Percentiles rank a stretch among this genome's conserved stretches.
These are phyloP conservation scores for Blera fallax DNA, from an alignment of 2,888 invertebrate genomes.

Conservation along the genomic window DNA sequence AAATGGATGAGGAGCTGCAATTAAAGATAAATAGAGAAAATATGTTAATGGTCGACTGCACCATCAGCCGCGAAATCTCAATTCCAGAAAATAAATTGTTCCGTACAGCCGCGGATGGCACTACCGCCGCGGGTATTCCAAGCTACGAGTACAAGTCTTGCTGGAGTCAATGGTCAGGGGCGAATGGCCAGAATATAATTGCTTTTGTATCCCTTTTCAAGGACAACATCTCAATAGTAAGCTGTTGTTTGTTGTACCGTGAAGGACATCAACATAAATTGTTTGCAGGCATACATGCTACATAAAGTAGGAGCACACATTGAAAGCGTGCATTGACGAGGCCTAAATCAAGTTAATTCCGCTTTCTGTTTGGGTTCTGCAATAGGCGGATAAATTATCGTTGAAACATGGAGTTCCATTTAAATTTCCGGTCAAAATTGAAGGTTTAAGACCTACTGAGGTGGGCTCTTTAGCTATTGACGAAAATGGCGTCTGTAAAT, in stretches of 20 bases:
- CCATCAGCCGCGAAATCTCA: conserved; percentile 50
- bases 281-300: neutral
- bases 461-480: neutral
- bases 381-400: neutral
- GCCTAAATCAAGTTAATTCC: neutral
- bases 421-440: neutral
- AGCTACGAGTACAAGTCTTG: no score
- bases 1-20: conserved; percentile 14
- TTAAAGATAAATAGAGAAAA: conserved; percentile 55
- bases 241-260: conserved; percentile 4
- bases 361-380: neutral
- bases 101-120: neutral
- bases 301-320: neutral
- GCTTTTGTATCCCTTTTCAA: conserved; percentile 42
- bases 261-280: conserved; percentile 46
- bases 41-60: conserved; percentile 55
- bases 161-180: conserved; percentile 53
- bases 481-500: no score
- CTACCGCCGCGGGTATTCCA: neutral
- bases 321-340: no score
- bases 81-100: conserved; percentile 59
- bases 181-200: conserved; percentile 29
- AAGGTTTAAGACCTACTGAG: neutral
- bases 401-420: neutral
- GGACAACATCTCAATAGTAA: conserved; percentile 22